Evolutionary conservation across 2,113 vertebrate species (phyloP).

Genomic region (Anthoscopus minutus): DNA sequence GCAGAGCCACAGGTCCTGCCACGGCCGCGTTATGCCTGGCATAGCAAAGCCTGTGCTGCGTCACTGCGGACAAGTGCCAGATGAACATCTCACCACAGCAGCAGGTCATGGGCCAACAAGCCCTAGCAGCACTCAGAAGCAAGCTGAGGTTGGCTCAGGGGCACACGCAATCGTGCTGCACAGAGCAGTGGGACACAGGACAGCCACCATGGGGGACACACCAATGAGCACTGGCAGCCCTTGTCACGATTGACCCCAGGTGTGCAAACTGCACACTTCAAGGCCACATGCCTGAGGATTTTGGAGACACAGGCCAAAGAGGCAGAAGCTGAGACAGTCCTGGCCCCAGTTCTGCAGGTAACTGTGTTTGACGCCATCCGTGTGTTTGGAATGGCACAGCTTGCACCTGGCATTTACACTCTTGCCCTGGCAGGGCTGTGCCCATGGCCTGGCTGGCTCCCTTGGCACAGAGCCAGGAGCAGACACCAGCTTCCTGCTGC

Average conservation of each 20-base stretch:
- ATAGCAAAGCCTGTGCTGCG: background rate
- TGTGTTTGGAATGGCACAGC: background rate
- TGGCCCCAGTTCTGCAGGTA: background rate
- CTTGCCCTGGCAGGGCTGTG: background rate
- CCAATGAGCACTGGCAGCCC: background rate
- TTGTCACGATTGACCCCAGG: fast-evolving
- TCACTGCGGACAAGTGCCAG: background rate
- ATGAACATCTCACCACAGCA: background rate
- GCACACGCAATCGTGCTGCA: fast-evolving
- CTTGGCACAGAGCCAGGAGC: background rate
- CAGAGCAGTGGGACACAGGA: background rate
- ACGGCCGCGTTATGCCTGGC: background rate
- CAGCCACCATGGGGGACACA: background rate
- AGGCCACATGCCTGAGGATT: background rate
- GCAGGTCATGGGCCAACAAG: background rate
- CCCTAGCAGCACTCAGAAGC: background rate
- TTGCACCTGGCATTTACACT: background rate
- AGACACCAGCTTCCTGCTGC: background rate
- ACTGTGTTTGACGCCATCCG: background rate
- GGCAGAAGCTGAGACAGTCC: background rate
- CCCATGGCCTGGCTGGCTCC: background rate
- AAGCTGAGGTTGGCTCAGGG: background rate
- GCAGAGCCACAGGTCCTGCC: background rate
- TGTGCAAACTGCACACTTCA: background rate
- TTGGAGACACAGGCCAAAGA: background rate